phyloP scores from a whole-genome alignment of 2,888 invertebrate species.

The Muschampia staudingeri region DNA sequence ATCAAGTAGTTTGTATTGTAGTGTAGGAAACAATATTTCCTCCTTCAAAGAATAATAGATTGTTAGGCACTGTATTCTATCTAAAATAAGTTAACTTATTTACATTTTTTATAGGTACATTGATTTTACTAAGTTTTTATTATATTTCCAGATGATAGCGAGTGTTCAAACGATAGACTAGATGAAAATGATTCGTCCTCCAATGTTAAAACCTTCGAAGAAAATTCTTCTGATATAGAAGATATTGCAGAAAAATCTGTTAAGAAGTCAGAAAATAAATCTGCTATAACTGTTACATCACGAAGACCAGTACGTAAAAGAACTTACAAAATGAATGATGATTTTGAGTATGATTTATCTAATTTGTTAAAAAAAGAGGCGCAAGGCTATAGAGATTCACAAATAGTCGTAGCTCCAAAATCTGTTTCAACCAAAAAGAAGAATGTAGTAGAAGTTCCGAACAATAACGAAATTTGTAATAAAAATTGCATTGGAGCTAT shows the following conservation, averaged over 20 bases:
- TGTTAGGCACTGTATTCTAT: too few species aligned
- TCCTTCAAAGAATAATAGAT: too few species aligned
- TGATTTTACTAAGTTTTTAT: neutral
- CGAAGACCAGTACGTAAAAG: constrained; percentile 92
- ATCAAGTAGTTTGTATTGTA: too few species aligned
- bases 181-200: constrained; percentile 75
- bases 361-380: constrained; percentile 90
- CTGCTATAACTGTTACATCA: constrained; percentile 75
- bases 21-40: too few species aligned
- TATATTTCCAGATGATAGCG: constrained; percentile 76
- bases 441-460: constrained; percentile 74
- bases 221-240: constrained; percentile 88
- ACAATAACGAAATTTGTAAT: constrained; percentile 73
- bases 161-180: constrained; percentile 69
- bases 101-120: neutral
- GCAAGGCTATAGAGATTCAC: constrained; percentile 86
- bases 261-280: constrained; percentile 72
- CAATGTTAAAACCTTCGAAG: constrained; percentile 83
- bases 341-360: constrained; percentile 94
- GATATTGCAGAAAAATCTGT: constrained; percentile 80
- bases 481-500: constrained; percentile 85
- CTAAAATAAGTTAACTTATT: too few species aligned
- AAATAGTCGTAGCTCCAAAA: constrained; percentile 74
- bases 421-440: constrained; percentile 80
- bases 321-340: constrained; percentile 92